Conservation (phyloP, 2,113 vertebrate species). For the Scomber scombrus region DNA sequence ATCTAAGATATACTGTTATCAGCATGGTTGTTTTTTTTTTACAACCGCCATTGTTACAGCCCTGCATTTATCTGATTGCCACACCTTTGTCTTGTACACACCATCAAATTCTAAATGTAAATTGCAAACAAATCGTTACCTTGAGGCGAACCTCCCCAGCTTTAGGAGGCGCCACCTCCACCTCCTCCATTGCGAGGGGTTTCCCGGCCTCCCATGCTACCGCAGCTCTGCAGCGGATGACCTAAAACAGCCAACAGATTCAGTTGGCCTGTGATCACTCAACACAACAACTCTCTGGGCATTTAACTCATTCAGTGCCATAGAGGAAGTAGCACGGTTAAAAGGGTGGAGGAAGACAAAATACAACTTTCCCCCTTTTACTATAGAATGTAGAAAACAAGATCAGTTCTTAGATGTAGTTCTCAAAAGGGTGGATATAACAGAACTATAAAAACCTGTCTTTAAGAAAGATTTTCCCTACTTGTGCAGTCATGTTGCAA, state of each 20-base stretch:
- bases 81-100: background rate
- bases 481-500: background rate
- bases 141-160: conserved; percentile 83
- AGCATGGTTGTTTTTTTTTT: background rate
- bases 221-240: conserved; percentile 85
- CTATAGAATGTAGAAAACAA: background rate
- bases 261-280: background rate
- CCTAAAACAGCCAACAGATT: conserved; percentile 56
- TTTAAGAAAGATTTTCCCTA: background rate
- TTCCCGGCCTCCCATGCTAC: conserved; percentile 85
- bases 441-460: background rate
- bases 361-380: background rate
- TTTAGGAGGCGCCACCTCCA: conserved; percentile 85
- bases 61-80: background rate
- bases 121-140: conserved; percentile 56
- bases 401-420: background rate
- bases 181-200: conserved; percentile 81
- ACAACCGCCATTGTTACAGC: background rate
- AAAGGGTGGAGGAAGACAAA: background rate
- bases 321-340: background rate
- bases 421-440: background rate
- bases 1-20: background rate
- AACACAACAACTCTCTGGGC: background rate
- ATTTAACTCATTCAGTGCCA: background rate
- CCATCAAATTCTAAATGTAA: no score